Percentiles rank a stretch among this genome's conserved stretches.
Evolutionary conservation across 2,113 vertebrate genomes (phyloP).

Genomic region (Dermatemys mawii): DNA sequence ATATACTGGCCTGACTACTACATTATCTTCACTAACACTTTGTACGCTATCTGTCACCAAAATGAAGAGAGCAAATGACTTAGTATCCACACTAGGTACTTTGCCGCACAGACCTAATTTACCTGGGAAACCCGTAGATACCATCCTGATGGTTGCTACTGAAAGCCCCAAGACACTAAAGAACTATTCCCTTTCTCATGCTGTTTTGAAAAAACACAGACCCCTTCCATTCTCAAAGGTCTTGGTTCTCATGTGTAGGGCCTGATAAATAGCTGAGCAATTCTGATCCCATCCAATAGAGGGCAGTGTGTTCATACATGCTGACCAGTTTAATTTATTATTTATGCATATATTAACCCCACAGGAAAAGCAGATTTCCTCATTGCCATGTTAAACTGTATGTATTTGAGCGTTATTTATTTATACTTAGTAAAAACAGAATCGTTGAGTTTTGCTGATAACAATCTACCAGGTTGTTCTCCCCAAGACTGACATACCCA

Average conservation of each 20-base stretch:
- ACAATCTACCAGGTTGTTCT: not conserved
- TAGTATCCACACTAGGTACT: rapidly evolving
- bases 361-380: not conserved
- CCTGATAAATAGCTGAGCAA: not conserved
- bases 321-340: not conserved
- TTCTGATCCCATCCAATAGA: not conserved
- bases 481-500: rapidly evolving
- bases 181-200: not conserved
- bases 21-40: no score
- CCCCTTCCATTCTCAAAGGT: not conserved
- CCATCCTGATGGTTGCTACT: not conserved
- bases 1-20: no score
- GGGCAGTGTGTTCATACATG: not conserved
- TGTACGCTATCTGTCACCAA: not conserved
- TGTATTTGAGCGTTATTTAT: not conserved
- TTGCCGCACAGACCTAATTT: not conserved
- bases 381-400: not conserved
- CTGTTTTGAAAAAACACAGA: not conserved
- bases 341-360: not conserved
- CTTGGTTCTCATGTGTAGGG: not conserved
- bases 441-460: not conserved
- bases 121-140: not conserved
- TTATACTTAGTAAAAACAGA: not conserved
- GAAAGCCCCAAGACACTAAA: not conserved
- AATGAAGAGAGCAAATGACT: not conserved